phyloP scores from a whole-genome alignment of 2,113 vertebrate genomes.

The Bostrychus sinensis region DNA sequence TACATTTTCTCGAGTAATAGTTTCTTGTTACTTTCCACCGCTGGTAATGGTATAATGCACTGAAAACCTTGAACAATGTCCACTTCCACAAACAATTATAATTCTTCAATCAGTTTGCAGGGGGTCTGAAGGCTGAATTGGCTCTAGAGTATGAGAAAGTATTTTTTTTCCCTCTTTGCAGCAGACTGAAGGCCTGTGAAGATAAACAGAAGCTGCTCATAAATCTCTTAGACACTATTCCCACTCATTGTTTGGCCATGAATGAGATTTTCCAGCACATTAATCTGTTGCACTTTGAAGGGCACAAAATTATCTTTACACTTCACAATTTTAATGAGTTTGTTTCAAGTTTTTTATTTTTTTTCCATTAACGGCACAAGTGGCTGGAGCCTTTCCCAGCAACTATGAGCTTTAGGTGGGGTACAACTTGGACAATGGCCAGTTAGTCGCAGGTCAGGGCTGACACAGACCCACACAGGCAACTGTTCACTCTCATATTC shows the following conservation, averaged over 20 bases:
- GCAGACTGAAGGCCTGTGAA: constrained; percentile 41
- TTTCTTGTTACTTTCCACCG: too few relatives aligned
- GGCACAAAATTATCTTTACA: neutral
- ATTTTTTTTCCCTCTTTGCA: neutral
- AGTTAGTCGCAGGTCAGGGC: too few relatives aligned
- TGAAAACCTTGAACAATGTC: constrained; percentile 41
- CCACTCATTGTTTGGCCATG: constrained; percentile 44
- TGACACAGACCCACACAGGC: too few relatives aligned
- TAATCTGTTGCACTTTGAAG: constrained; percentile 9
- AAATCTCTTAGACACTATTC: constrained; percentile 34
- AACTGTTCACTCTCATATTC: too few relatives aligned
- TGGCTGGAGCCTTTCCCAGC: neutral
- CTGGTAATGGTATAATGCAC: constrained; percentile 26
- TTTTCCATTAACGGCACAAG: neutral
- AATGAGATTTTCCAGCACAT: constrained; percentile 33
- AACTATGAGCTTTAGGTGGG: neutral
- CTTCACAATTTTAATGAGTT: neutral
- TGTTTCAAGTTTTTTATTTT: neutral
- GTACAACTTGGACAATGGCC: too few relatives aligned
- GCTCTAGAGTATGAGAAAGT: constrained; percentile 16
- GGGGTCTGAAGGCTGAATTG: constrained; percentile 52
- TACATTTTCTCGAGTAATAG: too few relatives aligned
- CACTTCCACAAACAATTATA: constrained; percentile 48
- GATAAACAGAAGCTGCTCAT: constrained; percentile 54
- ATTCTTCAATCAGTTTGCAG: constrained; percentile 44